A percentile compares a stretch with the other conserved stretches of the same genome.
Evolutionary conservation across 2,797 vertebrate species (phyloP).

Genomic region (Pipistrellus kuhlii): DNA sequence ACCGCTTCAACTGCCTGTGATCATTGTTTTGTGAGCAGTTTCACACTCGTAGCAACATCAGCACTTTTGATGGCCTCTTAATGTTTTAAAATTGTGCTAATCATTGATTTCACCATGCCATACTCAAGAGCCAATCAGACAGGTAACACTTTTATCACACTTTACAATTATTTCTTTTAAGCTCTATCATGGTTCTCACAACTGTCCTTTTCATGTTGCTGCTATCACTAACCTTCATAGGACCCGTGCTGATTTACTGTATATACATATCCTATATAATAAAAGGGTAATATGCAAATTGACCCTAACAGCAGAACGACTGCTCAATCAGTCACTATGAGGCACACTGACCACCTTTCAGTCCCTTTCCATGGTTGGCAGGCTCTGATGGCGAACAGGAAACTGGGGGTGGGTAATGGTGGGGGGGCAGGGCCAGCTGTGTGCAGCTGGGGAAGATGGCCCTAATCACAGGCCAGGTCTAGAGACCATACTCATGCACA

Average conservation of each 20-base stretch:
- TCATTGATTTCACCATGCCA: background rate
- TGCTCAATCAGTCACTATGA: too few relatives aligned
- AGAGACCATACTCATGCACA: too few relatives aligned
- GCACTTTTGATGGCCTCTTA: background rate
- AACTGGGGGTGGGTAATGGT: too few relatives aligned
- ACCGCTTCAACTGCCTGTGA: background rate
- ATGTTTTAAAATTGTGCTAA: background rate
- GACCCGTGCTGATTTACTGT: background rate
- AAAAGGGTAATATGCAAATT: too few relatives aligned
- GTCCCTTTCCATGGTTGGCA: too few relatives aligned
- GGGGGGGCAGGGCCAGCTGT: too few relatives aligned
- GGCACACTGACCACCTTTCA: too few relatives aligned
- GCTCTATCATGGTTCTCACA: background rate
- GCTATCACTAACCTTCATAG: background rate
- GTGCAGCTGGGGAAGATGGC: too few relatives aligned
- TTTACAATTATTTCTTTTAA: background rate
- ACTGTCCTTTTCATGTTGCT: background rate
- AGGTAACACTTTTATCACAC: background rate
- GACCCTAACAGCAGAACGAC: too few relatives aligned
- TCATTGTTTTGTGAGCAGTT: background rate
- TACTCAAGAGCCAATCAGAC: background rate
- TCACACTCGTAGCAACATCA: background rate
- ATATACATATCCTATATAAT: background rate
- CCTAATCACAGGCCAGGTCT: too few relatives aligned
- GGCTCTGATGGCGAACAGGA: too few relatives aligned